Evolutionary conservation across 2,113 vertebrate genomes (phyloP).

Genomic region (Dicaeum eximium): DNA sequence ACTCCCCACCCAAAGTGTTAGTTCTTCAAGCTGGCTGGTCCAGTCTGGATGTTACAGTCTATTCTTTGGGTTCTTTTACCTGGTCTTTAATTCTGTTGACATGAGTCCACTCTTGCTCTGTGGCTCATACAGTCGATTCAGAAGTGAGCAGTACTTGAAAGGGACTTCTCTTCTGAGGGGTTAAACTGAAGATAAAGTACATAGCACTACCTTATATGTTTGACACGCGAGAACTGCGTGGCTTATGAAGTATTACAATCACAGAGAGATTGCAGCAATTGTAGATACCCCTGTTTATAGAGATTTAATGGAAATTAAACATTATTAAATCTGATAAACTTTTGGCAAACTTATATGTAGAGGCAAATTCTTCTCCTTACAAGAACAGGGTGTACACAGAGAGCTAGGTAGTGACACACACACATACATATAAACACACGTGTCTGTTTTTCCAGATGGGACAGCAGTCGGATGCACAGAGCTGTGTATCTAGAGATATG

Average conservation of each 20-base stretch:
- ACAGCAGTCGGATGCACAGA: too few species aligned
- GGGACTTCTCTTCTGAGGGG: background rate
- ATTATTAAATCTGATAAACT: background rate
- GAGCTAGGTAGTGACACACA: background rate
- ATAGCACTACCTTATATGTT: too few species aligned
- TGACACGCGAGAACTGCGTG: too few species aligned
- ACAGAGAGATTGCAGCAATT: too few species aligned
- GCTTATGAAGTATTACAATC: too few species aligned
- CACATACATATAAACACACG: too few species aligned
- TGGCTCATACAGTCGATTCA: accelerated
- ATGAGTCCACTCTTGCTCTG: background rate
- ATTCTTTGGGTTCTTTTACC: background rate
- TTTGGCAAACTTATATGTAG: accelerated
- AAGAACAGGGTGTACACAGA: background rate
- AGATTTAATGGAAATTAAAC: too few species aligned
- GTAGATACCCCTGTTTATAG: too few species aligned
- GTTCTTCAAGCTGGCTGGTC: too few species aligned
- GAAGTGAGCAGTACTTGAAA: background rate
- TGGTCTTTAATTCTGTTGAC: background rate
- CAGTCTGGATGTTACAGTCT: background rate
- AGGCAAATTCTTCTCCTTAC: background rate
- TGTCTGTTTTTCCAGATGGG: too few species aligned
- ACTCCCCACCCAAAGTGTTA: too few species aligned
- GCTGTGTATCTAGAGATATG: too few species aligned
- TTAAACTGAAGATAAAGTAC: background rate